Evolutionary conservation across 2,113 vertebrate genomes (phyloP).

Genomic region (Rattus norvegicus): GRCr8 NC_086028.1:49165001-49165500

Average conservation of each 20-base stretch:
- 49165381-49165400: not conserved
- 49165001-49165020: not conserved
- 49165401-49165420: not conserved
- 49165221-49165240: not conserved
- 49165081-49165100: not conserved
- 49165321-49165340: constrained; percentile 21
- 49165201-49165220: not conserved
- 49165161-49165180: constrained; percentile 25
- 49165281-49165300: not conserved
- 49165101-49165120: constrained; percentile 35
- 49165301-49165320: constrained; percentile 16
- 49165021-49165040: not conserved
- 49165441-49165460: not conserved
- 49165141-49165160: constrained; percentile 38
- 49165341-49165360: constrained; percentile 31
- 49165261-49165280: not conserved
- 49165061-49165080: not conserved
- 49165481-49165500: not conserved
- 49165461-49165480: not conserved
- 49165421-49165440: not conserved
- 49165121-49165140: constrained; percentile 23
- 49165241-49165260: not conserved
- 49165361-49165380: not conserved
- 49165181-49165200: constrained; percentile 26
- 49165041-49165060: not conserved